Evolutionary conservation across 2,113 vertebrate species (phyloP), one percentile per base, ranked within the genome.

Genomic region (Mus musculus): DNA sequence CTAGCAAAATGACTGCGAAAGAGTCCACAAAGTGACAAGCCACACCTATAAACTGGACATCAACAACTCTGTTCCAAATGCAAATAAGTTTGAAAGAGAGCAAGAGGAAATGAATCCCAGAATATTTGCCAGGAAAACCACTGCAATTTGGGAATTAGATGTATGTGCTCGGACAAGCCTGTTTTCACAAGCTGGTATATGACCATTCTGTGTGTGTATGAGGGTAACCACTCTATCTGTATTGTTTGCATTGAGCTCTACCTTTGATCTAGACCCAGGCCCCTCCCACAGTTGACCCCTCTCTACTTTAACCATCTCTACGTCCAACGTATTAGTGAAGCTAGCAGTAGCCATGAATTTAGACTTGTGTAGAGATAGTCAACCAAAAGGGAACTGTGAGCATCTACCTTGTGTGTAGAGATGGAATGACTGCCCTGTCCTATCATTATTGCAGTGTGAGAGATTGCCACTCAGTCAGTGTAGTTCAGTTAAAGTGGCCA

Each of bases 241-340:
- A 24, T 92, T 94, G 46, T 24, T 89, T 39, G 36, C 82, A 75
- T 81, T 10, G 36, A 87, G 28, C 22, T 56, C 61, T 76, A 46
- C 71, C 88, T 93, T 90, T 90, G 95, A 87, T 77, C 63, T 65
- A 14, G 81, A 85, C 84, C 42, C 33, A 61, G 63, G n/a, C 42
- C 46, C 91, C 19, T 59, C 61, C 91, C 19, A 20, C 12, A 17
- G 0, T 75, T 59, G 17, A 33, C 36, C 36, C 56, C 39, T n/a
- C 67, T 12, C 36, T 13, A 11, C 63, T 36, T 75, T 26, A 39
- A 52, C 86, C 39, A 17, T 91, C 77, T 91, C 76, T 89, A 39
- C 63, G 65, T 78, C 33, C 42, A 67, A 36, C 69, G 67, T 71
- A 39, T 63, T 28, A 2, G 65, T 39, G 5, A 10, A 61, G 49